Conservation (phyloP, 2,797 vertebrate genomes). For the Rhabdomys pumilio region DNA sequence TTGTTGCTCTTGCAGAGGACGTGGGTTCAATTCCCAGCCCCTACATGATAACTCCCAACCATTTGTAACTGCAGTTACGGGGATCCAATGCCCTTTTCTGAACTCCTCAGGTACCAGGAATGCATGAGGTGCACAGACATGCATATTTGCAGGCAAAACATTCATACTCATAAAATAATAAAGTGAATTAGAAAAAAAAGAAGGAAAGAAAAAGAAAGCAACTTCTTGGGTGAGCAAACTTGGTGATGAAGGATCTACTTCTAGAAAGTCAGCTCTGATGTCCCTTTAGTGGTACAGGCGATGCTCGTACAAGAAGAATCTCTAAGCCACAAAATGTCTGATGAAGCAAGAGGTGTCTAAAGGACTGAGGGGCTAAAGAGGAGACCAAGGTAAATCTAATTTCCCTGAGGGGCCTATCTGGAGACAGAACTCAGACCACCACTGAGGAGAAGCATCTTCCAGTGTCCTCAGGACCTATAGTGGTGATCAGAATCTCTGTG, state of each 20-base stretch:
- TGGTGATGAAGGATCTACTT: neutral
- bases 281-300: neutral
- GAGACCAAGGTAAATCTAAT: neutral
- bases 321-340: neutral
- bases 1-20: neutral
- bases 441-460: neutral
- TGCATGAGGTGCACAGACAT: neutral
- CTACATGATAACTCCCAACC: neutral
- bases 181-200: neutral
- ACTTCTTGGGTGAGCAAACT: neutral
- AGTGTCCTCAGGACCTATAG: rapidly evolving
- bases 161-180: neutral
- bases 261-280: neutral
- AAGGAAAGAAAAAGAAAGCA: neutral
- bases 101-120: neutral
- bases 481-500: neutral
- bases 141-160: neutral
- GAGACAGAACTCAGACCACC: neutral
- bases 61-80: neutral
- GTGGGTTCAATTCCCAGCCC: neutral
- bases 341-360: neutral
- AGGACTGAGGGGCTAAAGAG: neutral
- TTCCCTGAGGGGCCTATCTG: neutral
- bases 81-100: neutral
- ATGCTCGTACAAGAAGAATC: neutral